Evolutionary conservation across 2,113 vertebrate genomes (phyloP).

Genomic region (Gracilinanus agilis): DNA sequence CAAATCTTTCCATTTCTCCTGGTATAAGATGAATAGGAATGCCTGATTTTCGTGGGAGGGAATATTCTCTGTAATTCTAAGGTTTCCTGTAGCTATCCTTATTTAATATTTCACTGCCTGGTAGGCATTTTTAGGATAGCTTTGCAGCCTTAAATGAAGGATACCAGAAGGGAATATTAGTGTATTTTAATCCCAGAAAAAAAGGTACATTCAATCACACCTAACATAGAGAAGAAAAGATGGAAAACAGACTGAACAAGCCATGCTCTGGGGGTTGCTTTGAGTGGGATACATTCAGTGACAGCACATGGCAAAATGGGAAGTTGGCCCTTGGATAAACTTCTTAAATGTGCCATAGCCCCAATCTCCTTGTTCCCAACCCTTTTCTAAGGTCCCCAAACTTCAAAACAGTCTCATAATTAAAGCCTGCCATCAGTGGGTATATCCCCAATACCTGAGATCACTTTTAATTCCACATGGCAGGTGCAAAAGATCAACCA

Average conservation of each 20-base stretch:
- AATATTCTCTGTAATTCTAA: neutral
- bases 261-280: neutral
- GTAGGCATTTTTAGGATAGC: neutral
- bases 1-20: conserved; percentile 18
- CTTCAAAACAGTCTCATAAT: neutral
- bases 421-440: conserved; percentile 14
- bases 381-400: neutral
- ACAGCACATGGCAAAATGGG: conserved; percentile 1
- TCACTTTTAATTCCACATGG: conserved; percentile 1
- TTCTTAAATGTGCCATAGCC: neutral
- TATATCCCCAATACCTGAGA: neutral
- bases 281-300: neutral
- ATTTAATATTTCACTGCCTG: neutral
- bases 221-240: neutral
- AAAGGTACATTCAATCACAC: neutral
- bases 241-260: neutral
- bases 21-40: conserved; percentile 24
- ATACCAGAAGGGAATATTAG: neutral
- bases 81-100: neutral
- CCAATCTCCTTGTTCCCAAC: neutral
- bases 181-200: neutral
- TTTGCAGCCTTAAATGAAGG: neutral
- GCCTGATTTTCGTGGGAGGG: conserved; percentile 26
- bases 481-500: conserved; percentile 15
- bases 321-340: conserved; percentile 16